Conservation (phyloP, 2,888 invertebrate genomes). For the Coelogynopora nodosa region DNA sequence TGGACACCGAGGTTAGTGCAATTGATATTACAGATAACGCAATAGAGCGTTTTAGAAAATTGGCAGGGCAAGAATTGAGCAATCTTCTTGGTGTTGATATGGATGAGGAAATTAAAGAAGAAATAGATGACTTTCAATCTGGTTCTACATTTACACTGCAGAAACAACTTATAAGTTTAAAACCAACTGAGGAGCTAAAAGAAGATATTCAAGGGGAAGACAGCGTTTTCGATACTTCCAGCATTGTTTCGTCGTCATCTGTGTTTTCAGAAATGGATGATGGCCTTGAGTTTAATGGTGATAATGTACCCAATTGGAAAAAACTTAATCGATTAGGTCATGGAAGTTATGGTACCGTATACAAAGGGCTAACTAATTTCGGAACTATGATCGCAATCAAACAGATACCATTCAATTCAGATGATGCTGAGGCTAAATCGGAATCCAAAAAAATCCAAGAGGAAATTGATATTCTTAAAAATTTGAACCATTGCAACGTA, state of each 20-base stretch:
- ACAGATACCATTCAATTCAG: slow-evolving; percentile 60
- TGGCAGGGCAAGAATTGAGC: background rate
- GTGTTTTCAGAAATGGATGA: background rate
- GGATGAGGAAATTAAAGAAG: background rate
- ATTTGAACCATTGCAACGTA: slow-evolving; percentile 60
- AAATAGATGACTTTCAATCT: background rate
- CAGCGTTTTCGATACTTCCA: background rate
- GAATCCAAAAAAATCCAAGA: slow-evolving; percentile 56
- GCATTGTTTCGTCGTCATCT: background rate
- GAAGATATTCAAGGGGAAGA: background rate
- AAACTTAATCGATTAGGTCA: slow-evolving; percentile 60
- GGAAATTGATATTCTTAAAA: slow-evolving; percentile 61
- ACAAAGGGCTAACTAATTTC: slow-evolving; percentile 60
- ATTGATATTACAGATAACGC: background rate
- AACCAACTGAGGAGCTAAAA: background rate
- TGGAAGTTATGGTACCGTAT: slow-evolving; percentile 62
- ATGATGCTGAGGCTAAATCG: slow-evolving; percentile 54
- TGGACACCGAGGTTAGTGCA: background rate
- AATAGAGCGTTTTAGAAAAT: background rate
- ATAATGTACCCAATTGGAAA: slow-evolving; percentile 54
- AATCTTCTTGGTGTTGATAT: background rate
- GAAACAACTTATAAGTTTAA: background rate
- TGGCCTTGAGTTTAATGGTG: background rate
- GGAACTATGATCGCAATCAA: slow-evolving; percentile 62
- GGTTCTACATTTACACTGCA: background rate